A percentile compares a stretch with the other conserved stretches of the same genome.
These are phyloP conservation scores for Nasonia vitripennis DNA, from an alignment of 1,140 invertebrate genomes.

Conservation along the genomic window DNA sequence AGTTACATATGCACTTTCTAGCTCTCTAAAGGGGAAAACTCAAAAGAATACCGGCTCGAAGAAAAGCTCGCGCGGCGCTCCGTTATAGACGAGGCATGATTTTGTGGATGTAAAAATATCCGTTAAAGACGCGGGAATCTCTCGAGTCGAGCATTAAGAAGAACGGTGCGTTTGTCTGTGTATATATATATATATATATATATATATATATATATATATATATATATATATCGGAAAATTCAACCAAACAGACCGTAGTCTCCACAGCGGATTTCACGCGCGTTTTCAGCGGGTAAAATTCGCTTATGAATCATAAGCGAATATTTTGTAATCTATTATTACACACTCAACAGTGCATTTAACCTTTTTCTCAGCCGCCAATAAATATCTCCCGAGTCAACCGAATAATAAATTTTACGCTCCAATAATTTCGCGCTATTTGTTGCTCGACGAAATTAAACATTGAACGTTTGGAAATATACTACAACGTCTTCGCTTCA, in stretches of 20 bases:
- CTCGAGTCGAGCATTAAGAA: not conserved
- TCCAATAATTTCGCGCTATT: not conserved
- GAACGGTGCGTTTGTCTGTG: no score
- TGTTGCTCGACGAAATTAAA: no score
- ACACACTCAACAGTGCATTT: not conserved
- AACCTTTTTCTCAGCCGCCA: not conserved
- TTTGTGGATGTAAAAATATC: not conserved
- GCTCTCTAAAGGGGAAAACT: not conserved
- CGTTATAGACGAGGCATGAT: not conserved
- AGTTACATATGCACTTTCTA: not conserved
- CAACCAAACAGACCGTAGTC: not conserved
- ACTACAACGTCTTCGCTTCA: no score
- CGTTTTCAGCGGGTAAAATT: not conserved
- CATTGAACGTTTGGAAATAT: no score
- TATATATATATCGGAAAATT: not conserved
- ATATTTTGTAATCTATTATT: constrained; percentile 1
- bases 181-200: no score
- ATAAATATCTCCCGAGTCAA: not conserved
- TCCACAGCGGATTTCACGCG: no score
- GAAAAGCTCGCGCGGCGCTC: not conserved
- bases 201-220: no score
- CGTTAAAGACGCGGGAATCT: not conserved
- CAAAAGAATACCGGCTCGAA: not conserved
- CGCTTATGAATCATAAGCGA: not conserved
- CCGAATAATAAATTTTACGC: not conserved